Percentiles rank a stretch among this genome's conserved stretches.
Conservation (phyloP, 2,888 invertebrate species). For the Aproaerema taeniolella region DNA sequence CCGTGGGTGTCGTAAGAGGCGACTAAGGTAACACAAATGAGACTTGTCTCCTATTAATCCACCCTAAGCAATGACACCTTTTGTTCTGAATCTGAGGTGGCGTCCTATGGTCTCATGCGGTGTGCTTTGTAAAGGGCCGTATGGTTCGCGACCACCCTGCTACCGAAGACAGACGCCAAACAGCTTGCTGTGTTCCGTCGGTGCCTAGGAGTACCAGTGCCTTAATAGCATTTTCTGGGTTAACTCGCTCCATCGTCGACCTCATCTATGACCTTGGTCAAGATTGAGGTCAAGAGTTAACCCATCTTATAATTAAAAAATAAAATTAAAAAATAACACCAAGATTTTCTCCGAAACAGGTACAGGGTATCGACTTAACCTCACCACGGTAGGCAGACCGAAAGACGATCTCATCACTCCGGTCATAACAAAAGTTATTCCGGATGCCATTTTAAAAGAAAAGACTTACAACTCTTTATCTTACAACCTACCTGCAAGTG, state of each 20-base stretch:
- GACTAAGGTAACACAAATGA: no score
- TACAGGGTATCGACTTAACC: constrained; percentile 83
- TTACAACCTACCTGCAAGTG: constrained; percentile 61
- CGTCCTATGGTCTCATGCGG: no score
- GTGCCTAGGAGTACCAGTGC: no score
- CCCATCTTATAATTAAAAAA: neutral
- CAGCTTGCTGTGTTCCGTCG: neutral
- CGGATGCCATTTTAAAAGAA: constrained; percentile 40
- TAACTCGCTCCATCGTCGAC: neutral
- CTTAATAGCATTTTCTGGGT: neutral
- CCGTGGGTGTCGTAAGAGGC: no score
- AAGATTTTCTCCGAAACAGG: constrained; percentile 55
- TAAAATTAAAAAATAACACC: neutral
- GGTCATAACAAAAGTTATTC: constrained; percentile 31
- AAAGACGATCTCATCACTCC: constrained; percentile 34
- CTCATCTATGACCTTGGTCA: neutral
- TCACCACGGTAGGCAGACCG: constrained; percentile 64
- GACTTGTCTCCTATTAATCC: no score
- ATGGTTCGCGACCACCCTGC: no score
- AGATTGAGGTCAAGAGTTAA: neutral
- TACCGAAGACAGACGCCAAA: neutral
- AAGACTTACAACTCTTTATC: constrained; percentile 38
- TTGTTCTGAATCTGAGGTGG: no score
- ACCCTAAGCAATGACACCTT: no score
- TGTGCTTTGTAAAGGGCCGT: no score